Evolutionary conservation across 2,797 vertebrate species (phyloP), one percentile per base, ranked within the genome.

Genomic region (Dermochelys coriacea): DNA sequence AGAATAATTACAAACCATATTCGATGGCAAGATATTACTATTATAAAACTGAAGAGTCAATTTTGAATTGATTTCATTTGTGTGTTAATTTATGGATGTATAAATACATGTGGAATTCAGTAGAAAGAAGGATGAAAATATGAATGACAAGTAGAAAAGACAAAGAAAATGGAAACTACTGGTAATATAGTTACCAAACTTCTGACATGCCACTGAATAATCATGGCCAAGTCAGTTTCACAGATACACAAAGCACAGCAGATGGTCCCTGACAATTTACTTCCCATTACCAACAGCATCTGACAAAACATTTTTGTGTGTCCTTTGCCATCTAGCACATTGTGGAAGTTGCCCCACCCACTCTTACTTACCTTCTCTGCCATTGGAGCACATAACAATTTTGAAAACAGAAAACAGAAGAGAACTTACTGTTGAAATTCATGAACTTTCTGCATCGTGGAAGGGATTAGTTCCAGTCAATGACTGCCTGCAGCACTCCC

Each of bases 181-280:
- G 85, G 85, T 79, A 50, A 86, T 83, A 87, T 59, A 45, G 50
- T 68, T 93, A 45, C 37, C 89, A 87, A 74, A 89, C 78, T 37
- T 85, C 59, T 91, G 0, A 34, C 91, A 75, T 90, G 92, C 80
- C 14, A 86, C 87, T 96, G 92, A 93, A 45, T 75, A 47, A 91
- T 92, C 64, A 82, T 2, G 80, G 34, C 84, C 86, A 93, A 61
- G 41, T 94, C 84, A 41, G 68, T 41, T n/a, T 71, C 68, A 23
- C 21, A 71, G 68, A 71, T 71, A 71, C 21, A 87, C 12, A 82
- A 91, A 86, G 84, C 93, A 91, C 78, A 93, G 84, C 94, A 97
- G 89, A 94, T 95, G 89, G 92, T 91, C 49, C 49, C 84, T 87
- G 84, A 88, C 87, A 94, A 79, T 96, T 96, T 93, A 68, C 82